phyloP scores from a whole-genome alignment of 2,113 vertebrate species.

The Jacana jacana region DNA sequence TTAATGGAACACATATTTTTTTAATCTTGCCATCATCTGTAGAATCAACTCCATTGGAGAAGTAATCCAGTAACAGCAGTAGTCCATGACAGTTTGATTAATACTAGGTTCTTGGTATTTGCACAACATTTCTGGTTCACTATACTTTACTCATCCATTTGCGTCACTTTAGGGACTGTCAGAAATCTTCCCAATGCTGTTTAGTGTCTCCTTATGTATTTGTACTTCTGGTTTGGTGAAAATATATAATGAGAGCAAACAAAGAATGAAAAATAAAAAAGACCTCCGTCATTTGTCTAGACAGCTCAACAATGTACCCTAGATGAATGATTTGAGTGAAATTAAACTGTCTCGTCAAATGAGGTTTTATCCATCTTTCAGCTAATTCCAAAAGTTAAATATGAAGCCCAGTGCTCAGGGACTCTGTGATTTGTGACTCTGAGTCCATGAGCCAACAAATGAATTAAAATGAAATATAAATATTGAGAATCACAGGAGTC shows the following conservation, averaged over 20 bases:
- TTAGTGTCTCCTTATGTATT: not conserved
- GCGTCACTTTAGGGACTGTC: not conserved
- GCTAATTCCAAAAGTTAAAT: constrained; percentile 13
- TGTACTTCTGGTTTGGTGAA: not conserved
- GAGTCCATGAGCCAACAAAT: not conserved
- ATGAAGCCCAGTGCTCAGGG: not conserved
- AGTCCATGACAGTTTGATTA: not conserved
- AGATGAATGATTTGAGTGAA: not conserved
- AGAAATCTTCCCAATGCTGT: not conserved
- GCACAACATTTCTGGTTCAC: not conserved
- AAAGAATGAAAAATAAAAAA: not conserved
- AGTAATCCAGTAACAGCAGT: not conserved
- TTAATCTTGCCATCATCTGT: not conserved
- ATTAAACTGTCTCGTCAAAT: not conserved
- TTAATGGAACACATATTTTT: not conserved
- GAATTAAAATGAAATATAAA: constrained; percentile 20
- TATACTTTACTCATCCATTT: not conserved
- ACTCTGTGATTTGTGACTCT: not conserved
- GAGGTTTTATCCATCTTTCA: not conserved
- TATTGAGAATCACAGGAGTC: not conserved
- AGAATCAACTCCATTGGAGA: not conserved
- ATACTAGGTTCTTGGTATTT: not conserved
- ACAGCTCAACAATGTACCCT: not conserved
- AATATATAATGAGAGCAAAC: not conserved
- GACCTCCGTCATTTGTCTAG: not conserved